Evolutionary conservation across 2,797 vertebrate genomes (phyloP), one percentile per base, ranked within the genome.

Genomic region (Acanthopagrus latus): DNA sequence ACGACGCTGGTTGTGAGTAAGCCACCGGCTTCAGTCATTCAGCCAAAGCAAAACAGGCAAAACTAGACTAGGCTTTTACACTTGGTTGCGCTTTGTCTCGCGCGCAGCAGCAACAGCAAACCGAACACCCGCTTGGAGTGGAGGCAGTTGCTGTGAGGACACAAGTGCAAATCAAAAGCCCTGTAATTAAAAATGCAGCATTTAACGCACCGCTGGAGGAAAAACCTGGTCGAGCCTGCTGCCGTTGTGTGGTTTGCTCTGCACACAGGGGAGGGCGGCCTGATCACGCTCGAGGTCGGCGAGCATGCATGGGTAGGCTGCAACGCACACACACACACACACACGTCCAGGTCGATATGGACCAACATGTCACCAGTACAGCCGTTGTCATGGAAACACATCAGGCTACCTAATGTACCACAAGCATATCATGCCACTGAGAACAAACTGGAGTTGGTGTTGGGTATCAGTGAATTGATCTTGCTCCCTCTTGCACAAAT

Each of bases 311-410:
- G 75, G 70, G 17, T 56, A 64, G 57, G 57, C 77, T 79, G 66
- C 80, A n/a, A n/a, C n/a, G n/a, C n/a, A n/a, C n/a, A n/a, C n/a
- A 58, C 20, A 12, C 79, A 76, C 78, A 33, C 33, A 80, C 29
- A 80, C 83, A 73, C 50, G 72, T 70, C 60, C 78, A 90, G 81
- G 89, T 89, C 38, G 64, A 92, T 88, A 74, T 74, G 69, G 88
- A 83, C 85, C 69, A 76, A 80, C 82, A 88, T 89, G 84, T 88
- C 86, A 86, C 83, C 55, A 64, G 78, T 78, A 84, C 84, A 56
- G 43, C 69, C 7, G 91, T 95, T 91, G 93, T 89, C 93, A 95
- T 94, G 91, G 95, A 93, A 94, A 95, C 94, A 93, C 90, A 85
- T 88, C 71, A 64, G 85, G 70, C 75, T 83, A 90, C 89, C 85